phyloP scores from a whole-genome alignment of 1,140 invertebrate genomes.

The Dermatophagoides farinae region DNA sequence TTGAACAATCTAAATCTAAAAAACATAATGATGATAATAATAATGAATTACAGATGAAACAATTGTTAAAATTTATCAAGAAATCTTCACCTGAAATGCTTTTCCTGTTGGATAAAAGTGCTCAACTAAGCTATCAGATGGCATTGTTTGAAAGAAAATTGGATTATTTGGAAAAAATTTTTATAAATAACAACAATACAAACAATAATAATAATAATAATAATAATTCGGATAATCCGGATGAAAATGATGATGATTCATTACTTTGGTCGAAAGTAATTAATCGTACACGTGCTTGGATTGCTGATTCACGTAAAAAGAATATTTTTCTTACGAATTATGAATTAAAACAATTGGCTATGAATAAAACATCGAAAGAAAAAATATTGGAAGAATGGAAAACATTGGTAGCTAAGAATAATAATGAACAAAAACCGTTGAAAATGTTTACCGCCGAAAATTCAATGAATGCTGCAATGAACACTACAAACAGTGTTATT shows the following conservation, averaged over 20 bases:
- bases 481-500: not conserved
- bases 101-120: not conserved
- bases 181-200: not conserved
- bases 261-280: not conserved
- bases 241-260: not conserved
- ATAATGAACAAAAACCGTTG: not conserved
- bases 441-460: not conserved
- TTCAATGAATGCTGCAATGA: too few relatives aligned
- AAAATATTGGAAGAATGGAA: not conserved
- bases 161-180: not conserved
- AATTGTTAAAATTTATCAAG: not conserved
- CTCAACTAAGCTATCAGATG: not conserved
- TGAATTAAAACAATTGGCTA: too few relatives aligned
- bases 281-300: not conserved
- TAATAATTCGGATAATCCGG: not conserved
- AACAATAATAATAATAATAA: not conserved
- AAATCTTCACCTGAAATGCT: not conserved
- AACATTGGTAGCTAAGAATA: not conserved
- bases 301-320: not conserved
- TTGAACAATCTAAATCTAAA: not conserved
- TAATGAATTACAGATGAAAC: not conserved
- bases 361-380: not conserved
- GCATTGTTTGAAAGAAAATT: not conserved
- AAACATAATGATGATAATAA: not conserved
- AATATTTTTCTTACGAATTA: not conserved